Base-by-base conservation (phyloP, 1,140 invertebrate genomes). In the Zeugodacus cucurbitae region DNA sequence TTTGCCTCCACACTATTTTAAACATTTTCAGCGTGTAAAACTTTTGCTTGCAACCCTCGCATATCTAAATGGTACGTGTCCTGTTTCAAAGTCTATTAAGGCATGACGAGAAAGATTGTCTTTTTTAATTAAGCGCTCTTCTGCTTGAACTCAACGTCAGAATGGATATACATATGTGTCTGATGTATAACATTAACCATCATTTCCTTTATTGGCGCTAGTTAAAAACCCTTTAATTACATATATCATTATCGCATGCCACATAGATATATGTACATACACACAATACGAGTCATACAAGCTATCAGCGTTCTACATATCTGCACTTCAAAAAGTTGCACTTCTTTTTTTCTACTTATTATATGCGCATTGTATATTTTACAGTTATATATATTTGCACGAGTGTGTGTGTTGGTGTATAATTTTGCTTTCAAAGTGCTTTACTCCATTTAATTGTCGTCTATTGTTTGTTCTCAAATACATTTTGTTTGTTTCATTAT, bases 401-500 rank as follows among this genome's bases (percentile, higher is more conserved):
- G n/a, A n/a, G 20, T 74, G 20, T 74, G 0, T 0, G 2, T 74
- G 67, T 32, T 1, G 41, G 67, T 14, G 17, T 74, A 20, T 22
- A 67, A 17, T 20, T 22, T 74, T 41, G 67, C 67, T 22, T 74
- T 74, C 34, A 74, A 74, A 41, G 32, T 34, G 34, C 17, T 74
- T 37, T 74, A 74, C 67, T 74, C 34, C 67, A 74, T 74, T 74
- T 74, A 74, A 74, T 74, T 74, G 67, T 74, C 67, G 29, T n/a
- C 74, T 48, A 82, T 82, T 82, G 74, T 82, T 82, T 82, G 26
- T 48, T 44, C 74, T 4, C 41, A 34, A 48, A n/a, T 82, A 34
- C 74, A 54, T 82, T 82, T 82, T 44, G 74, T 82, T 82, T 82
- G 41, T 48, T 82, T 82, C 74, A 82, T 82, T 82, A 82, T 82